Evolutionary conservation across 2,797 vertebrate species (phyloP), one percentile per base, ranked within the genome.

Genomic region (Coregonus ussuriensis): DNA sequence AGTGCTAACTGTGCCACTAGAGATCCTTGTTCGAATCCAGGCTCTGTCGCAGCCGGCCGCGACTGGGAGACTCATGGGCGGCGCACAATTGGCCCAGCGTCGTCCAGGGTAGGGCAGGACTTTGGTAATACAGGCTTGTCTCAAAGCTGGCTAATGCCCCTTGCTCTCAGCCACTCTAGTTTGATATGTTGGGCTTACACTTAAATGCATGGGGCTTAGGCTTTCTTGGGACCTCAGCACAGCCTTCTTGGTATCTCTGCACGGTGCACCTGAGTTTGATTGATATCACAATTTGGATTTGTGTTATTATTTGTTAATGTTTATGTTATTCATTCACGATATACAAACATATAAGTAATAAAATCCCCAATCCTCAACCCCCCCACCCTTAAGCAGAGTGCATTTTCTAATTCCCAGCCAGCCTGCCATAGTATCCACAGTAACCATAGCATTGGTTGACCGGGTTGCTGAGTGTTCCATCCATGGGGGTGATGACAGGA

Each of bases 81-180:
- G 25, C 25, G 25, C 25, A 25, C 25, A 25, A 25, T 25, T 25
- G 25, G 25, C 25, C 25, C 25, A 25, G 25, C 25, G 25, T 25
- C 25, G 25, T 25, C 25, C 25, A 25, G 25, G 25, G 25, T 25
- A 25, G 25, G 25, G 3, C 21, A 13, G 62, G 25, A 25, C 25
- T 4, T 13, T 65, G 21, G 25, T 31, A 29, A 80, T 69, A n/a
- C 16, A 9, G 18, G 71, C 80, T 18, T 18, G 76, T 79, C 74
- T 74, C 68, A 52, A 13, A 79, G 63, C 81, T 76, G 65, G 53
- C 37, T 31, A 7, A 82, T 82, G 11, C 31, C 52, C 72, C 75
- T 14, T 62, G n/a, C 16, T 21, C 35, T 47, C 68, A 70, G 18
- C 1, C 18, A 37, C 18, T 70, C 18, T 18, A 70, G 18, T 47